These are phyloP conservation scores for Serilophus lunatus DNA, from an alignment of 2,113 vertebrate species.

Conservation along the genomic window DNA sequence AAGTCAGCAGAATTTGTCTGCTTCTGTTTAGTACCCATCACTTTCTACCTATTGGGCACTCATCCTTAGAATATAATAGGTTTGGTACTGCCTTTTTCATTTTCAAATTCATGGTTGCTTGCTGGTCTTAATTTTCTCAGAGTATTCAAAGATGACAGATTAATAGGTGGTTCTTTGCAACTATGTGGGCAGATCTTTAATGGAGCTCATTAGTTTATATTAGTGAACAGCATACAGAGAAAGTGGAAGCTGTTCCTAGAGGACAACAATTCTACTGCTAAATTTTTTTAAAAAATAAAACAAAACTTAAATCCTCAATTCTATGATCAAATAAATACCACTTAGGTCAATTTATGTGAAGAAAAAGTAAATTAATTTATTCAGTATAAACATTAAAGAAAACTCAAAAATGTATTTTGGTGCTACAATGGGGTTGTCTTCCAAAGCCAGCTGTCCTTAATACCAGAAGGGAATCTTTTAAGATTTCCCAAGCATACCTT, in stretches of 20 bases:
- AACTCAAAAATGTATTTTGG: background rate
- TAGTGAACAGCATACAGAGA: conserved; percentile 30
- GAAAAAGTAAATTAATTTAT: conserved; percentile 43
- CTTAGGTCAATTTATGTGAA: background rate
- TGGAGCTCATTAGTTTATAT: conserved; percentile 68
- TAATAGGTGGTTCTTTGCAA: conserved; percentile 62
- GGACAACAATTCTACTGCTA: background rate
- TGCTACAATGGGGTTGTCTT: background rate
- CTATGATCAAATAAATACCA: conserved; percentile 12
- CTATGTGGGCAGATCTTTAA: conserved; percentile 58
- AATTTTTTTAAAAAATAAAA: background rate
- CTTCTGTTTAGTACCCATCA: background rate
- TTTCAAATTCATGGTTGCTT: conserved; percentile 1
- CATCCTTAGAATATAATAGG: background rate
- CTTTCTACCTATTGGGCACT: background rate
- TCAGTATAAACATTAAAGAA: conserved; percentile 48
- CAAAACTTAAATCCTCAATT: background rate
- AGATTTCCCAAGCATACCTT: background rate
- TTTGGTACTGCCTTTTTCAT: conserved; percentile 19
- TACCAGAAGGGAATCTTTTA: background rate
- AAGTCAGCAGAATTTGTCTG: background rate
- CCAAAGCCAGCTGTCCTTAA: conserved; percentile 42
- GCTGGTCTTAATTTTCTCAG: conserved; percentile 41
- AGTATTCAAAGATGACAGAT: conserved; percentile 43
- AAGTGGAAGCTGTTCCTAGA: conserved; percentile 28